Percentiles rank a stretch among this genome's conserved stretches.
These are phyloP conservation scores for Bucorvus abyssinicus DNA, from an alignment of 2,797 vertebrate species.

Conservation along the genomic window DNA sequence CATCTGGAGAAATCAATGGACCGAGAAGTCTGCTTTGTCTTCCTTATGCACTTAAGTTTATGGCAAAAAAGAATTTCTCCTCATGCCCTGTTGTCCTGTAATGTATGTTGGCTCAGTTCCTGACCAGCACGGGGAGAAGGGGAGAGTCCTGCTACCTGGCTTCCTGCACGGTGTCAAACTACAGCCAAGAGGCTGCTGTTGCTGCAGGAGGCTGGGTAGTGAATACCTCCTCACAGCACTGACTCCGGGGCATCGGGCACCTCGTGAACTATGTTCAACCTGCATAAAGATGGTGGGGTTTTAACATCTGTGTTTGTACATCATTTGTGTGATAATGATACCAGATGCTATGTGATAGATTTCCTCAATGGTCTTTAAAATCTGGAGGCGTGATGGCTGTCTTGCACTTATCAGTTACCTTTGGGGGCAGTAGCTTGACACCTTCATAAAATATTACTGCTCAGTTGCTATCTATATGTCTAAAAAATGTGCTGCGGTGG, in stretches of 20 bases:
- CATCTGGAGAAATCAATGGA: neutral
- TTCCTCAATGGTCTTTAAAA: neutral
- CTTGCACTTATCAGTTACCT: neutral
- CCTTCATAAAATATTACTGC: conserved; percentile 46
- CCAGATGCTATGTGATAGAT: accelerated
- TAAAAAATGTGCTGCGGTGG: neutral
- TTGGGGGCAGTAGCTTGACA: neutral
- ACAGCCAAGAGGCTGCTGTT: neutral
- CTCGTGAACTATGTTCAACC: accelerated
- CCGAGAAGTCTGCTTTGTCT: neutral
- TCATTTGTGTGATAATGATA: neutral
- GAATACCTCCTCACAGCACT: neutral
- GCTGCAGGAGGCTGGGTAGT: accelerated
- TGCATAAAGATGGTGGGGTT: accelerated
- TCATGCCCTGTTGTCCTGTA: neutral
- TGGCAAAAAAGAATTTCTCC: neutral
- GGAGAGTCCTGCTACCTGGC: neutral
- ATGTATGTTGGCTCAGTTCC: neutral
- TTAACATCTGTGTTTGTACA: accelerated
- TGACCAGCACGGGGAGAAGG: neutral
- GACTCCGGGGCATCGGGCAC: accelerated
- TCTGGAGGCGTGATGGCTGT: neutral
- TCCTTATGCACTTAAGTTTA: neutral
- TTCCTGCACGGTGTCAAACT: neutral
- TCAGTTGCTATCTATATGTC: neutral